These are phyloP conservation scores for Ceratosolen fusciceps DNA, from an alignment of 1,140 invertebrate species.

Conservation along the genomic window DNA sequence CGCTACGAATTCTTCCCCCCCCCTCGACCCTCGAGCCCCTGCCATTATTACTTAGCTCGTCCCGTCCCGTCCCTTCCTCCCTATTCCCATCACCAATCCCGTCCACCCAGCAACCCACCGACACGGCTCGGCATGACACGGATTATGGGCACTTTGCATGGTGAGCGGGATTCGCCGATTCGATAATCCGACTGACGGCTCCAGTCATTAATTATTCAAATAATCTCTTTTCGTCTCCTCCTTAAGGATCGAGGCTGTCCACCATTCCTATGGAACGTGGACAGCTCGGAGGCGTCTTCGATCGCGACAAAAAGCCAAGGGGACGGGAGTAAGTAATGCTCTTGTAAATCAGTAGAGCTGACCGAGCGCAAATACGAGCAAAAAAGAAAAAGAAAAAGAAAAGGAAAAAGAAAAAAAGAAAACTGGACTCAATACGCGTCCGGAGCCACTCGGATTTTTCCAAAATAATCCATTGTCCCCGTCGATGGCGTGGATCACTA, in stretches of 20 bases:
- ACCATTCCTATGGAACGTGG: neutral
- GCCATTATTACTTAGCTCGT: too few species aligned
- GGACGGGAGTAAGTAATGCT: conserved; percentile 1
- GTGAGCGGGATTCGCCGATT: neutral
- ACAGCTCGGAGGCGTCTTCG: neutral
- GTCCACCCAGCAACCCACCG: too few species aligned
- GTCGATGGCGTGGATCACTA: neutral
- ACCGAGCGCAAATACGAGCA: neutral
- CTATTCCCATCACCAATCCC: too few species aligned
- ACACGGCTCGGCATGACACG: too few species aligned
- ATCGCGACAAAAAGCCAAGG: neutral
- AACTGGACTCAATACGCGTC: neutral
- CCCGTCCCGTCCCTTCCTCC: too few species aligned
- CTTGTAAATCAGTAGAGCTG: neutral
- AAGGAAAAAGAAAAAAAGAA: too few species aligned
- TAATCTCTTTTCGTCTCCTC: neutral
- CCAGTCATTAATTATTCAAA: conserved; percentile 9
- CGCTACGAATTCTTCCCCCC: too few species aligned
- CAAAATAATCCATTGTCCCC: neutral
- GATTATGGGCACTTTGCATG: neutral
- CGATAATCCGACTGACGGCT: neutral
- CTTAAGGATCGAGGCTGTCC: neutral
- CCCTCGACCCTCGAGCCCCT: too few species aligned
- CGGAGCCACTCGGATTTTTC: neutral
- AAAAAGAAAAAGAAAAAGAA: too few species aligned